Base-by-base conservation (phyloP, 2,113 vertebrate species). In the Paracanthobrama guichenoti region DNA sequence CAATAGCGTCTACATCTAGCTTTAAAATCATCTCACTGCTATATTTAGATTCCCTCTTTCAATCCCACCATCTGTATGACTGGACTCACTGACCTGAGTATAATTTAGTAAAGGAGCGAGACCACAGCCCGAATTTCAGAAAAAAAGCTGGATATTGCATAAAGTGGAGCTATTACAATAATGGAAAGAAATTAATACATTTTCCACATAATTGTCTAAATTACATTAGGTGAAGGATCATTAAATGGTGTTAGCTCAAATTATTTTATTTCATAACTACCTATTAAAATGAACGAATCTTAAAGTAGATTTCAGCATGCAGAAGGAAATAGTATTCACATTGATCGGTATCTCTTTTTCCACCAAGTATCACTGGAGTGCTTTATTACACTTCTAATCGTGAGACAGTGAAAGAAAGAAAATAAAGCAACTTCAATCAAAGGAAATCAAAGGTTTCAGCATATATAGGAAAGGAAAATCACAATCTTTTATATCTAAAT, bases 71-170 rank as follows among this genome's bases (percentile, higher is more conserved):
- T 75, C 60, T 67, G 66, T 64, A 57, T 42, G 64, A 20, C 35
- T 73, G 55, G 53, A 78, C 24, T 35, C 72, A 12, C 87, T 86
- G 81, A 84, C 71, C 84, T 53, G 57, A 76, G 80, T 55, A 46
- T 62, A 57, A 77, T 86, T 71, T 67, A 11, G 64, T 22, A 64
- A 28, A 64, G 24, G 20, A 73, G 20, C 14, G 1, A n/a, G 35
- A 18, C 6, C 46, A 62, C 35, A 50, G 7, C 9, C n/a, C n/a
- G 28, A 83, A 79, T 28, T 24, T 81, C 59, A 18, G 18, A 35
- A 18, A 22, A 83, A 35, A 76, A 67, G 14, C 18, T n/a, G 14
- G 80, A 74, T 39, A 82, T 78, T 22, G 28, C 31, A n/a, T 46
- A 46, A 76, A 59, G 62, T 83, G 22, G 26, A 67, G 13, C 77